phyloP scores from a whole-genome alignment of 2,888 invertebrate species.

The Melanotus villosus region DNA sequence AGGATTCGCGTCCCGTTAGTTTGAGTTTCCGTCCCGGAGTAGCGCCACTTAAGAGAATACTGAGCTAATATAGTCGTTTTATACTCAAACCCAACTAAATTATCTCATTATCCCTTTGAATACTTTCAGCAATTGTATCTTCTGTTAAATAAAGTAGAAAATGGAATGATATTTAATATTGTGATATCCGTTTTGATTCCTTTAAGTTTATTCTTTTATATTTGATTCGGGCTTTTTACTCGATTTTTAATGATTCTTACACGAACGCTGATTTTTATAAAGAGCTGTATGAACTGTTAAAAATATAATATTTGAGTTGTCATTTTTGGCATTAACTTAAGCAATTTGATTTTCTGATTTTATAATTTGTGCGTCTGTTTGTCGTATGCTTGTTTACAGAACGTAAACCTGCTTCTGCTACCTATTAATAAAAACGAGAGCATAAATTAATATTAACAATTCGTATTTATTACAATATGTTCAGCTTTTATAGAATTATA shows the following conservation, averaged over 20 bases:
- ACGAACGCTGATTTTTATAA: neutral
- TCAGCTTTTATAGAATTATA: too few species aligned
- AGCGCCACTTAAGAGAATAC: constrained; percentile 49
- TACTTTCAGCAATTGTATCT: constrained; percentile 64
- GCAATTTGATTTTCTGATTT: too few species aligned
- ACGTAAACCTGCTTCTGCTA: too few species aligned
- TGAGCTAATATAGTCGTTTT: constrained; percentile 49
- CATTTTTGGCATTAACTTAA: too few species aligned
- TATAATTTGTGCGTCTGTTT: too few species aligned
- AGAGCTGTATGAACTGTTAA: too few species aligned
- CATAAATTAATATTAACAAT: too few species aligned
- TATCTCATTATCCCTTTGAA: constrained; percentile 65
- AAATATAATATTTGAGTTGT: too few species aligned
- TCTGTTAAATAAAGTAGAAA: constrained; percentile 63
- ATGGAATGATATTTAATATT: constrained; percentile 64
- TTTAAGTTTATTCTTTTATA: constrained; percentile 49
- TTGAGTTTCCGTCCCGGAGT: constrained; percentile 43
- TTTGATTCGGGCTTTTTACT: neutral
- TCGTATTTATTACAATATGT: too few species aligned
- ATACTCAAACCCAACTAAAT: constrained; percentile 53
- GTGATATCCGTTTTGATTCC: constrained; percentile 60
- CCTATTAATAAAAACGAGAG: too few species aligned
- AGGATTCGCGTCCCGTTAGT: constrained; percentile 33
- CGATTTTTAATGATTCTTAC: neutral
- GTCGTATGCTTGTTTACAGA: too few species aligned